phyloP scores from a whole-genome alignment of 2,888 invertebrate genomes.

The Marasmarcha lunaedactyla region DNA sequence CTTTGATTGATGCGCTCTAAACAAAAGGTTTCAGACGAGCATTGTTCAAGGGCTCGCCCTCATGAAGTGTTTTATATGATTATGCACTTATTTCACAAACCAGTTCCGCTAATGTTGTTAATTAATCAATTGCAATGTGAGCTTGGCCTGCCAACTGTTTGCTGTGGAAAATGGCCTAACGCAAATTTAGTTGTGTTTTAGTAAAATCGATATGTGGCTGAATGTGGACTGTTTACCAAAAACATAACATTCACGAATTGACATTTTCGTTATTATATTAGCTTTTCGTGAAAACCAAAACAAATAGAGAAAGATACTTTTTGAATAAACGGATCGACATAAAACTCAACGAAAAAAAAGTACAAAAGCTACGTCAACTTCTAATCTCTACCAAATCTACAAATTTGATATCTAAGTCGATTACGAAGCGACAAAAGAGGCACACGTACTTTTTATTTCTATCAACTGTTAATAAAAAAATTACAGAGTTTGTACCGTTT shows the following conservation, averaged over 20 bases:
- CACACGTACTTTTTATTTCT: constrained; percentile 42
- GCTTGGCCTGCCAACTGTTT: constrained; percentile 26
- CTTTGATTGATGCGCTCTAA: constrained; percentile 56
- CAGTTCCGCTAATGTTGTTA: constrained; percentile 45
- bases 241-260: too few relatives aligned
- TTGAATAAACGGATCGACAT: too few relatives aligned
- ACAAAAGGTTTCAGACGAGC: constrained; percentile 43
- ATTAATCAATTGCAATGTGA: constrained; percentile 42
- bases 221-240: too few relatives aligned
- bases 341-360: too few relatives aligned
- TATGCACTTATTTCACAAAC: constrained; percentile 58
- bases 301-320: too few relatives aligned
- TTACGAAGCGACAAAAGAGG: constrained; percentile 49
- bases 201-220: constrained; percentile 3
- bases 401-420: constrained; percentile 58
- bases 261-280: too few relatives aligned
- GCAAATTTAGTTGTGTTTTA: constrained; percentile 20
- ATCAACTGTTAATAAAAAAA: constrained; percentile 49
- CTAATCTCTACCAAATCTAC: constrained; percentile 44
- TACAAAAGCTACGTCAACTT: constrained; percentile 34
- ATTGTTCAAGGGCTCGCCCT: constrained; percentile 41
- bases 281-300: too few relatives aligned
- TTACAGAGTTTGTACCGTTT: constrained; percentile 30
- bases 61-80: constrained; percentile 29
- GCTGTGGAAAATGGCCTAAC: constrained; percentile 20